Evolutionary conservation across 2,888 invertebrate species (phyloP).

Genomic region (Trissolcus brochymenae): DNA sequence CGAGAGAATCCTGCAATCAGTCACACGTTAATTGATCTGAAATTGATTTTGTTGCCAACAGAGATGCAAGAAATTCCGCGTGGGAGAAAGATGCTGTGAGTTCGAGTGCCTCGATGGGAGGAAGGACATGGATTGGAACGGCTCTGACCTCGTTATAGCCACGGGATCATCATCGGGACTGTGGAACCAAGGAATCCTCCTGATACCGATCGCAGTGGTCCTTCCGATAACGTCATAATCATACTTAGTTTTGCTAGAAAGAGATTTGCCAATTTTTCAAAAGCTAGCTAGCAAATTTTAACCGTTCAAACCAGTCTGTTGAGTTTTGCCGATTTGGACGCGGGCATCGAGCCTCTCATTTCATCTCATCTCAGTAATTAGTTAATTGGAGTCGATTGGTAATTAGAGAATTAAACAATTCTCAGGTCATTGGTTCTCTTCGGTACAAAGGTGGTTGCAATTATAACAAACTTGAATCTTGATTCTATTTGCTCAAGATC

Average conservation of each 20-base stretch:
- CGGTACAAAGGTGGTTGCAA: too few species aligned
- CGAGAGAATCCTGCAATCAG: neutral
- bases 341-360: too few species aligned
- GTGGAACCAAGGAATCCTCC: constrained; percentile 52
- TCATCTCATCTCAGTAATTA: too few species aligned
- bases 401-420: too few species aligned
- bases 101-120: constrained; percentile 87
- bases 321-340: constrained; percentile 13
- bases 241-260: constrained; percentile 21
- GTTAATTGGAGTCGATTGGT: too few species aligned
- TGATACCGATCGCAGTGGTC: constrained; percentile 53
- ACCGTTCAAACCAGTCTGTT: constrained; percentile 44
- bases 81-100: constrained; percentile 91
- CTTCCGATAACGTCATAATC: constrained; percentile 54
- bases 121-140: constrained; percentile 66
- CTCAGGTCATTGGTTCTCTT: too few species aligned
- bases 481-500: too few species aligned
- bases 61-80: constrained; percentile 91
- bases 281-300: constrained; percentile 32
- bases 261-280: constrained; percentile 39
- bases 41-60: constrained; percentile 72
- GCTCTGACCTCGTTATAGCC: constrained; percentile 67
- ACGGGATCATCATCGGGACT: constrained; percentile 60
- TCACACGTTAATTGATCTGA: constrained; percentile 9
- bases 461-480: too few species aligned